Evolutionary conservation across 2,888 invertebrate genomes (phyloP), one percentile per base, ranked within the genome.

Genomic region (Coelogynopora nodosa): DNA sequence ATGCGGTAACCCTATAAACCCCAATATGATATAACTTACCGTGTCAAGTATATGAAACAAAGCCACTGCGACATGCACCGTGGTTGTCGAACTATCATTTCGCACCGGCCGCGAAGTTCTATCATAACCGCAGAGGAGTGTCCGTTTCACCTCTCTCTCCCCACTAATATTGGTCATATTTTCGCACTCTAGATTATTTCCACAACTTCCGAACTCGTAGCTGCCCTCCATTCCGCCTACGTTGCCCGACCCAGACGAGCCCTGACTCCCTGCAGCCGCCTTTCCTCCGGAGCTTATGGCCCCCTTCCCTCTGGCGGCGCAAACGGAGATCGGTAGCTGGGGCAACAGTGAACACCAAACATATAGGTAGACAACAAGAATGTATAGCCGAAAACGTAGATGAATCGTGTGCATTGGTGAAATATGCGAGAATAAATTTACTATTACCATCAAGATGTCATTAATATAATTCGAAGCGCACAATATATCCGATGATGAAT

Each of bases 11-110:
- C n/a, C n/a, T n/a, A n/a, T n/a, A n/a, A n/a, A n/a, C n/a, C n/a
- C n/a, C n/a, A n/a, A n/a, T n/a, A n/a, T n/a, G n/a, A n/a, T n/a
- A n/a, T n/a, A n/a, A 82, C 89, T 88, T 87, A 89, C 89, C 88
- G 89, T 89, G 86, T 89, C 89, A 10, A 89, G 88, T 67, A 90
- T 89, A 84, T 89, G 89, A 87, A 89, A 89, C 30, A 89, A 87
- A 0, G 89, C 89, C 31, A 89, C 89, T 67, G 89, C 89, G 0
- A 89, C 87, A 84, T 88, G 88, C 81, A 89, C 89, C 23, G 86
- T 87, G 13, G 89, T 87, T 13, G 89, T 86, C 0, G 89, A 88
- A n/a, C 84, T 86, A 84, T 90, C 89, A 31, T 89, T 87, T 29
- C 86, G 83, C 18, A 89, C 89, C 0, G 89, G 89, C 18, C 89